A percentile compares a stretch with the other conserved stretches of the same genome.
Evolutionary conservation across 2,888 invertebrate species (phyloP).

Genomic region (Argyresthia goedartella): DNA sequence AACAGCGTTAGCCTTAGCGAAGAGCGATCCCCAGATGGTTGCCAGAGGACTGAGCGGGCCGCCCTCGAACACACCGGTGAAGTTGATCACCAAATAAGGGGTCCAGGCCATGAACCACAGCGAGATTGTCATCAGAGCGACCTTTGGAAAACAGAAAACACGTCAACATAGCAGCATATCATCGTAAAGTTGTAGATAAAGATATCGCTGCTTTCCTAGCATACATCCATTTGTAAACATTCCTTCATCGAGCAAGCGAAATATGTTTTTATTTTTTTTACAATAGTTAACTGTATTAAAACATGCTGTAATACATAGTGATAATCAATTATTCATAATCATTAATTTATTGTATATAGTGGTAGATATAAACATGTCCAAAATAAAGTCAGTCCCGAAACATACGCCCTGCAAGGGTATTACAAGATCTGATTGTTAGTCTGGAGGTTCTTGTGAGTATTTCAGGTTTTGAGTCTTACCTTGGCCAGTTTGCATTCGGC

Average conservation of each 20-base stretch:
- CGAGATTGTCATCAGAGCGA: constrained; percentile 90
- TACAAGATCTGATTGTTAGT: too few species aligned
- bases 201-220: background rate
- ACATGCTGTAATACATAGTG: too few species aligned
- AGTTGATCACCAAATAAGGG: constrained; percentile 88
- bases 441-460: too few species aligned
- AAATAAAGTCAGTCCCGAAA: too few species aligned
- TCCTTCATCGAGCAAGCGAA: too few species aligned
- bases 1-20: constrained; percentile 92
- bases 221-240: background rate
- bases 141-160: constrained; percentile 40
- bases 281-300: too few species aligned
- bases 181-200: background rate
- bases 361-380: too few species aligned
- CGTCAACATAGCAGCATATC: too few species aligned
- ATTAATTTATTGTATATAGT: too few species aligned
- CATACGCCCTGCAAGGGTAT: too few species aligned
- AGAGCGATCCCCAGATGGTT: constrained; percentile 91
- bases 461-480: constrained; percentile 31
- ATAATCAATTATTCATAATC: too few species aligned
- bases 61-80: constrained; percentile 82
- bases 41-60: constrained; percentile 81
- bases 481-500: constrained; percentile 91
- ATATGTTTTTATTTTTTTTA: too few species aligned
- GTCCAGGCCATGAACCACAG: constrained; percentile 96